A percentile compares a stretch with the other conserved stretches of the same genome.
phyloP scores from a whole-genome alignment of 2,797 vertebrate species.

The Aotus griseimembra region DNA sequence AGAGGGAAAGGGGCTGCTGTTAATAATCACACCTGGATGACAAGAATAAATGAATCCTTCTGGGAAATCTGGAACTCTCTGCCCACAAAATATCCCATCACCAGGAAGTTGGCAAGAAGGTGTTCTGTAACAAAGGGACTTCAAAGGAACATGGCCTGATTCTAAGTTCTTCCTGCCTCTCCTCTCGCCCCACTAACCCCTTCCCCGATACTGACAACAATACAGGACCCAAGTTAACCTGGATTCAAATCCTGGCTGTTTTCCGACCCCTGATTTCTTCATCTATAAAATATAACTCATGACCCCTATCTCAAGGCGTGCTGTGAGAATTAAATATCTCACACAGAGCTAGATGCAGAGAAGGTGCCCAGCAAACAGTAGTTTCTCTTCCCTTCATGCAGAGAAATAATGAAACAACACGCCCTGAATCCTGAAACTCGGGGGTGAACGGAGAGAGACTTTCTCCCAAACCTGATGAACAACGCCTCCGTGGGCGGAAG shows the following conservation, averaged over 20 bases:
- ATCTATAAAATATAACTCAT: background rate
- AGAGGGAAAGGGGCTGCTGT: background rate
- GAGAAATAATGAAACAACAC: slow-evolving; percentile 46
- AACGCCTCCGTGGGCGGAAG: slow-evolving; percentile 12
- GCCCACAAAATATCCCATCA: background rate
- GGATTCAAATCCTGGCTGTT: background rate
- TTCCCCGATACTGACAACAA: background rate
- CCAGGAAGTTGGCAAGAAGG: background rate
- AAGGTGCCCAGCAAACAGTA: background rate
- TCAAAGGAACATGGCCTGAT: background rate
- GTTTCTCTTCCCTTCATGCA: slow-evolving; percentile 21
- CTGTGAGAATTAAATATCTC: background rate
- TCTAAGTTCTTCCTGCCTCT: background rate
- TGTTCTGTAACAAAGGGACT: background rate
- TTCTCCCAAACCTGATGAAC: slow-evolving; percentile 29
- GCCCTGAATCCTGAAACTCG: slow-evolving; percentile 51
- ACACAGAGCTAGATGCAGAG: background rate
- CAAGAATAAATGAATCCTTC: background rate
- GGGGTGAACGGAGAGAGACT: background rate
- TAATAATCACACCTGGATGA: background rate
- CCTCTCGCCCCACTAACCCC: no score
- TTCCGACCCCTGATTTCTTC: background rate
- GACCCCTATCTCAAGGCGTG: fast-evolving
- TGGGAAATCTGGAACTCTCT: background rate
- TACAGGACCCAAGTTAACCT: background rate